Conservation (phyloP, 2,888 invertebrate species). For the Heterodera filipjevi region DNA sequence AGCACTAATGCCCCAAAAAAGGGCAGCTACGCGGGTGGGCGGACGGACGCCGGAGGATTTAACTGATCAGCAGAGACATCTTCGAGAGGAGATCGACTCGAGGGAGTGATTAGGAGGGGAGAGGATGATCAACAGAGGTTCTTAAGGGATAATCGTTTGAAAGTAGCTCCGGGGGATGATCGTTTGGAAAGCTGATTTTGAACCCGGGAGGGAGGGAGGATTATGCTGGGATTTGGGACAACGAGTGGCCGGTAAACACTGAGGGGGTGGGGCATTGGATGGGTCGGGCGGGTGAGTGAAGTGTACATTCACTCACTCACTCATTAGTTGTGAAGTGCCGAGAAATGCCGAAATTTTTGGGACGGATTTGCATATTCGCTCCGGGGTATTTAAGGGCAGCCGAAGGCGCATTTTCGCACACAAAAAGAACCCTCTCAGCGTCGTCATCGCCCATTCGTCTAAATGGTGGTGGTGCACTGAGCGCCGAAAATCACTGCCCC, state of each 20-base stretch:
- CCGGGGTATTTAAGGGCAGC: neutral
- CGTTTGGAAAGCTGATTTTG: constrained; percentile 16
- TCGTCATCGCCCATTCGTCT: neutral
- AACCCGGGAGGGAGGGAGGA: neutral
- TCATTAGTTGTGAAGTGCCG: neutral
- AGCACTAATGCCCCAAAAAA: neutral
- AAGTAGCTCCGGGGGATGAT: constrained; percentile 1
- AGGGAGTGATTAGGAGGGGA: neutral
- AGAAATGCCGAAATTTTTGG: neutral
- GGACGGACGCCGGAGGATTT: neutral
- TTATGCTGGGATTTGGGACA: constrained; percentile 7
- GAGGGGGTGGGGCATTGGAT: neutral
- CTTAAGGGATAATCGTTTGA: neutral
- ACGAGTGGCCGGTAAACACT: constrained; percentile 4
- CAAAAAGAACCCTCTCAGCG: neutral
- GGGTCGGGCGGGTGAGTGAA: neutral
- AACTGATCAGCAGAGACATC: neutral
- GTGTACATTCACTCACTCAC: neutral
- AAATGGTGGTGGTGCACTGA: neutral
- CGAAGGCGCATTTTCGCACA: constrained; percentile 1
- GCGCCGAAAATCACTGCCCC: neutral
- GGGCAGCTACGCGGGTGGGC: neutral
- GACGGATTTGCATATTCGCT: neutral
- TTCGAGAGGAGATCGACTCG: neutral
- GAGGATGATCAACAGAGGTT: neutral